Evolutionary conservation across 2,888 invertebrate species (phyloP).

Genomic region (Agriopis aurantiaria): DNA sequence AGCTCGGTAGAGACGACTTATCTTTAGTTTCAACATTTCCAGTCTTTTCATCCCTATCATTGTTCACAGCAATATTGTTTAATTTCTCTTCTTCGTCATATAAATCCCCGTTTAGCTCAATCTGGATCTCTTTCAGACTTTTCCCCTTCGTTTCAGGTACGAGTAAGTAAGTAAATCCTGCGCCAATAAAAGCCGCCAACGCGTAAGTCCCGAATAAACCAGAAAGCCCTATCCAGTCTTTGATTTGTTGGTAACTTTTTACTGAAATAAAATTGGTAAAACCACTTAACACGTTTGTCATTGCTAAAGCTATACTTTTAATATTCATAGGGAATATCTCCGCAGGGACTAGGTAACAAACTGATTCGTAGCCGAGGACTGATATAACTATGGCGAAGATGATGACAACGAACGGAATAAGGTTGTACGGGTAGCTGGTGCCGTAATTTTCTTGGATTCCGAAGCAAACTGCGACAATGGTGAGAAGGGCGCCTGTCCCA

Average conservation of each 20-base stretch:
- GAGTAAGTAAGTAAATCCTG: slow-evolving; percentile 70
- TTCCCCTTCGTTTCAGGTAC: slow-evolving; percentile 87
- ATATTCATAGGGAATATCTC: slow-evolving; percentile 87
- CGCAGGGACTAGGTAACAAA: slow-evolving; percentile 79
- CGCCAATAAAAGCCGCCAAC: slow-evolving; percentile 70
- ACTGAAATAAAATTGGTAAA: slow-evolving; percentile 78
- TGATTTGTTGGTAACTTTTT: slow-evolving; percentile 79
- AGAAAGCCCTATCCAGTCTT: slow-evolving; percentile 74
- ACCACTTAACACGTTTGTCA: slow-evolving; percentile 74
- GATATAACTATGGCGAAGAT: slow-evolving; percentile 59
- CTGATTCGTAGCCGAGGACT: slow-evolving; percentile 77
- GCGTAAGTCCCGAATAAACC: slow-evolving; percentile 82
- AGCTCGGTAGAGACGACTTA: background rate
- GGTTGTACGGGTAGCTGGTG: slow-evolving; percentile 54
- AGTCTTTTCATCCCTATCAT: background rate
- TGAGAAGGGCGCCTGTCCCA: slow-evolving; percentile 59
- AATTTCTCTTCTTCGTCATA: slow-evolving; percentile 53
- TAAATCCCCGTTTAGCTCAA: slow-evolving; percentile 71
- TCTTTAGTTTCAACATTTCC: background rate
- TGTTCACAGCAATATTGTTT: slow-evolving; percentile 28
- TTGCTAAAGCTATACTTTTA: slow-evolving; percentile 82
- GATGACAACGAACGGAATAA: slow-evolving; percentile 77
- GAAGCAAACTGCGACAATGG: slow-evolving; percentile 69
- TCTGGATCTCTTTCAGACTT: slow-evolving; percentile 84
- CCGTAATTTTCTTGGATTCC: slow-evolving; percentile 46